These are phyloP conservation scores for Pelodiscus sinensis DNA, from an alignment of 2,113 vertebrate species.

Conservation along the genomic window DNA sequence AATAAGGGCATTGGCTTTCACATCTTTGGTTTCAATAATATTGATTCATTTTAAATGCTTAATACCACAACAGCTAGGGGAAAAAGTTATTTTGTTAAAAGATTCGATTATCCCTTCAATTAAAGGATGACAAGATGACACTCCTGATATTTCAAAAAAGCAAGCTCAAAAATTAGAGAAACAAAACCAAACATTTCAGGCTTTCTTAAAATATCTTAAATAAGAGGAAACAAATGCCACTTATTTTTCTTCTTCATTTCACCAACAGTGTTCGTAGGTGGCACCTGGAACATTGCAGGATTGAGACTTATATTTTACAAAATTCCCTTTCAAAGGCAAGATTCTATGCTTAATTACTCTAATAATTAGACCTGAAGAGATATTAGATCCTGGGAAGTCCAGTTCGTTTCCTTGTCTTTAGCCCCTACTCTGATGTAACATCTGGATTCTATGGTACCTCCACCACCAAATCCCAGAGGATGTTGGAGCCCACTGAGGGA, in stretches of 20 bases:
- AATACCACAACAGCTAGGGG: neutral
- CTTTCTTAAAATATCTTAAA: neutral
- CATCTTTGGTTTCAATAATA: neutral
- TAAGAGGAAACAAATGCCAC: neutral
- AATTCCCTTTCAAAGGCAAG: neutral
- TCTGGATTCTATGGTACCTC: accelerated
- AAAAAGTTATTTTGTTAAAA: neutral
- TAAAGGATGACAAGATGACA: neutral
- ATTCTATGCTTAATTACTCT: neutral
- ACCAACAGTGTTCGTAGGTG: neutral
- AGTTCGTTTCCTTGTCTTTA: neutral
- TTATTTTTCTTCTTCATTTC: neutral
- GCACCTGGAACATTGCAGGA: neutral
- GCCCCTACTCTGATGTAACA: neutral
- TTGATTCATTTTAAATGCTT: neutral
- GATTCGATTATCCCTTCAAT: neutral
- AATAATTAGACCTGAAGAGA: neutral
- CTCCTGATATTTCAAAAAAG: neutral
- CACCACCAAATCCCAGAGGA: neutral
- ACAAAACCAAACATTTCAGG: neutral
- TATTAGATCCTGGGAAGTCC: neutral
- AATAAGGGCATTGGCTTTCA: accelerated
- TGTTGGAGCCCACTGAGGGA: neutral
- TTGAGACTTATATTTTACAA: neutral
- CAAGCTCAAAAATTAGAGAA: neutral